Conservation (phyloP, 2,113 vertebrate species). For the Hypocryptadius cinnamomeus region DNA sequence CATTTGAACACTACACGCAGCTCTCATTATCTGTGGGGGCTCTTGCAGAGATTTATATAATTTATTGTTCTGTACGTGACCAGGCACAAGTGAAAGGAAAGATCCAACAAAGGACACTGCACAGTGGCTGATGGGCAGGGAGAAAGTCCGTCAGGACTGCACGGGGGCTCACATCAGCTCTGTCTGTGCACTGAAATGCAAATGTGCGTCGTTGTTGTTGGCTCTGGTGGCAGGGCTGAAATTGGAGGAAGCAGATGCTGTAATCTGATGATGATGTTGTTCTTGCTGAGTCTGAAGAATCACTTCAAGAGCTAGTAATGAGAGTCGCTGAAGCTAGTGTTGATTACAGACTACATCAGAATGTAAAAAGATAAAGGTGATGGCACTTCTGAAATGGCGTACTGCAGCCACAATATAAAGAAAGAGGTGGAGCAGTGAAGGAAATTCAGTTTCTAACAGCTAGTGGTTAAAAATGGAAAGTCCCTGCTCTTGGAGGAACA, state of each 20-base stretch:
- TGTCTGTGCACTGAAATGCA: slow-evolving; percentile 1
- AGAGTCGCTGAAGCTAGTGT: slow-evolving; percentile 59
- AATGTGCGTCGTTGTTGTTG: not conserved
- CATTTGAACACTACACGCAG: not conserved
- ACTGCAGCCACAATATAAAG: not conserved
- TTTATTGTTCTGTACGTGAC: not conserved
- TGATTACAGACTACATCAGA: slow-evolving; percentile 63
- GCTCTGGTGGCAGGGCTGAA: slow-evolving; percentile 45
- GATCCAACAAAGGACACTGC: not conserved
- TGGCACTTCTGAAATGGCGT: slow-evolving; percentile 5
- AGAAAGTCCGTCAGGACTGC: not conserved
- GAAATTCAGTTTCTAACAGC: not conserved
- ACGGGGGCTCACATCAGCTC: not conserved
- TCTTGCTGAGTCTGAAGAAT: slow-evolving; percentile 75
- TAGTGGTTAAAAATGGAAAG: not conserved
- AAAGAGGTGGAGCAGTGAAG: not conserved
- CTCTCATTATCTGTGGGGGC: not conserved
- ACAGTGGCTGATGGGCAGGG: not conserved
- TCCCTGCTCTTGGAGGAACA: not conserved
- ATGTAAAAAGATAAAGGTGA: slow-evolving; percentile 61
- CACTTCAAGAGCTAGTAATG: slow-evolving; percentile 72
- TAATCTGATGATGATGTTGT: slow-evolving; percentile 52
- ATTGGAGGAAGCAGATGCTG: slow-evolving; percentile 59
- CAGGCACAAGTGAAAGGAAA: not conserved
- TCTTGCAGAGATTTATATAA: not conserved